phyloP scores from a whole-genome alignment of 1,140 invertebrate species.

The Aphaenogaster floridana region DNA sequence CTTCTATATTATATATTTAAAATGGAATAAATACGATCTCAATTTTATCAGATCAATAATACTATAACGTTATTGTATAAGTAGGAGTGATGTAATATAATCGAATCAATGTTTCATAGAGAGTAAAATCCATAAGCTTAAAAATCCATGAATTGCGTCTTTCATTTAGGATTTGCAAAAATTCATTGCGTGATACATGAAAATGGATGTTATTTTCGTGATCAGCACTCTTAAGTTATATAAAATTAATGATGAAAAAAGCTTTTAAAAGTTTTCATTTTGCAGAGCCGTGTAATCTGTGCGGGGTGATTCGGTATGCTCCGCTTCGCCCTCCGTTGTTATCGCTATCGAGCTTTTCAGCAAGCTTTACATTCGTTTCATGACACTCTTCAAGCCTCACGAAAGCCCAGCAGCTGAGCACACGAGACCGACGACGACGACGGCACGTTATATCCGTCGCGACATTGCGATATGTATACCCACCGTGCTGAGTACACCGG shows the following conservation, averaged over 20 bases:
- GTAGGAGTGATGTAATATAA: neutral
- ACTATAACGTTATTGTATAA: slow-evolving; percentile 10
- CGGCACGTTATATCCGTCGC: slow-evolving; percentile 67
- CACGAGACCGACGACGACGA: slow-evolving; percentile 62
- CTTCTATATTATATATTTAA: neutral
- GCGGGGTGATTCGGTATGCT: slow-evolving; percentile 64
- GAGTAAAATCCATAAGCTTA: neutral
- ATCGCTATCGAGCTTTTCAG: slow-evolving; percentile 84
- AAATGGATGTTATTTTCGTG: slow-evolving; percentile 31
- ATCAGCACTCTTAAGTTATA: slow-evolving; percentile 19
- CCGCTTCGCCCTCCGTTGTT: slow-evolving; percentile 69
- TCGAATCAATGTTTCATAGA: slow-evolving; percentile 24
- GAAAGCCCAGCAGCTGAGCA: slow-evolving; percentile 70
- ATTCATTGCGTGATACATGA: slow-evolving; percentile 27
- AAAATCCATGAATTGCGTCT: neutral
- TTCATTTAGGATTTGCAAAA: neutral
- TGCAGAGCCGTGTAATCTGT: slow-evolving; percentile 70
- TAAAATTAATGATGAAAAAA: slow-evolving; percentile 58
- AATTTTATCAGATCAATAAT: neutral
- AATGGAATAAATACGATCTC: neutral
- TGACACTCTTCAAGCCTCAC: slow-evolving; percentile 83
- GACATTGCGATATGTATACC: slow-evolving; percentile 49
- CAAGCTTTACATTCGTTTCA: slow-evolving; percentile 83
- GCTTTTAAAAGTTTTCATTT: slow-evolving; percentile 50
- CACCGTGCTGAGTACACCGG: slow-evolving; percentile 38